Evolutionary conservation across 2,113 vertebrate genomes (phyloP), one percentile per base, ranked within the genome.

Genomic region (Macrotus californicus): DNA sequence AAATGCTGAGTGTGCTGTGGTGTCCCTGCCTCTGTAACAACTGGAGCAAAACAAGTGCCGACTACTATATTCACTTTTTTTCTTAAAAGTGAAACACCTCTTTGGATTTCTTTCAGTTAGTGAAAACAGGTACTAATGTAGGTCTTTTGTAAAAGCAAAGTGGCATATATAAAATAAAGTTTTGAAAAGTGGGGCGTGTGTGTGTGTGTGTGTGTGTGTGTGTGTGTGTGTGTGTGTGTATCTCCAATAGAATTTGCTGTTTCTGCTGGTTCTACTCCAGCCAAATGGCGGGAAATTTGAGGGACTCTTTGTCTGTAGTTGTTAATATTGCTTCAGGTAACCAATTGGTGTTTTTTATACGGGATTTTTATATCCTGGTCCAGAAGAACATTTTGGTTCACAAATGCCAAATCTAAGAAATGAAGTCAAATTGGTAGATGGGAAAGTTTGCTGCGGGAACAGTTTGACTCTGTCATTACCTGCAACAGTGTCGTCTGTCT

Each of bases 391-490:
- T 54, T 69, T 46, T 59, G 41, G 95, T 67, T 93, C 77, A 75
- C 39, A 89, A 97, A 87, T 70, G 70, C 73, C 56, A 18, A 18
- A 39, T 70, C 36, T 67, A 64, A 93, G 88, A 81, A 89, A 61
- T 16, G 18, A 76, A 91, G 61, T 70, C 29, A 22, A 22, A 10
- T 52, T 70, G 72, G 89, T 93, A 96, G 94, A 95, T 81, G 87
- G 95, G n/a, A 75, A 93, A 39, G 66, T 92, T 93, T 83, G 84
- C 80, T 54, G 24, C 52, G 52, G 75, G 89, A 92, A 90, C 95
- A 97, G 97, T 94, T 90, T 88, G 70, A 85, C 79, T 91, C 66
- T 39, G n/a, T 93, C 95, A 52, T 94, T 96, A 92, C 96, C 96
- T 95, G 59, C 88, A 92, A 82, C 66, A 64, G 4, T 7, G 13